These are phyloP conservation scores for Melanostigma gelatinosum DNA, from an alignment of 2,113 vertebrate genomes.

Conservation along the genomic window DNA sequence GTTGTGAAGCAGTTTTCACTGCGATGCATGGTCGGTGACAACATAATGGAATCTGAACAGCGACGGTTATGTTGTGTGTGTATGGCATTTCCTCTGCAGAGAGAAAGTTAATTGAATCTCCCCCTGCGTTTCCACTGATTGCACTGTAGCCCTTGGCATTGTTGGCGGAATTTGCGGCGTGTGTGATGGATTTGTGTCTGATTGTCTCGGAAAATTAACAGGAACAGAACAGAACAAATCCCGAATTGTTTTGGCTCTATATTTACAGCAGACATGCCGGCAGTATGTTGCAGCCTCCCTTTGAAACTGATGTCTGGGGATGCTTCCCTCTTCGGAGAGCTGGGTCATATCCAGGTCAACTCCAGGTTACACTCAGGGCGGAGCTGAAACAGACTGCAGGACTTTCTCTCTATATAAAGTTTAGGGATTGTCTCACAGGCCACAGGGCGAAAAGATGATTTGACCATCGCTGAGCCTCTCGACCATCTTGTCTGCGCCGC, in stretches of 20 bases:
- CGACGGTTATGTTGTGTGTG: conserved; percentile 66
- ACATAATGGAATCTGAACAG: conserved; percentile 74
- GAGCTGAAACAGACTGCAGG: conserved; percentile 26
- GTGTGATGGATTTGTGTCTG: conserved; percentile 67
- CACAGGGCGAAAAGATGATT: conserved; percentile 45
- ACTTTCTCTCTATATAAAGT: conserved; percentile 31
- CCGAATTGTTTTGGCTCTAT: conserved; percentile 69
- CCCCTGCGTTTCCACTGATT: conserved; percentile 71
- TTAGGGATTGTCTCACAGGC: conserved; percentile 42
- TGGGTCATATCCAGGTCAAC: conserved; percentile 48
- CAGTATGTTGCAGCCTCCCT: conserved; percentile 25
- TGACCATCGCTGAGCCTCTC: conserved; percentile 40
- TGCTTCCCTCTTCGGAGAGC: conserved; percentile 27
- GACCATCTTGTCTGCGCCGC: conserved; percentile 52
- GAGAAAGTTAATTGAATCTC: conserved; percentile 77
- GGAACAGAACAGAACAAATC: conserved; percentile 63
- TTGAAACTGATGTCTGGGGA: conserved; percentile 31
- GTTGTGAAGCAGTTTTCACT: conserved; percentile 68
- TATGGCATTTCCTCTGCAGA: conserved; percentile 68
- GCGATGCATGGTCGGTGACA: conserved; percentile 75
- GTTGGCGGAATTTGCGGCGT: conserved; percentile 58
- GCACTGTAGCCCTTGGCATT: conserved; percentile 55
- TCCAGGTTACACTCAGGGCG: conserved; percentile 42
- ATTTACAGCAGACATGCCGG: conserved; percentile 54
- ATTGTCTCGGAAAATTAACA: conserved; percentile 68